A percentile compares a stretch with the other conserved stretches of the same genome.
These are phyloP conservation scores for Pteria penguin DNA, from an alignment of 2,888 invertebrate genomes.

Conservation along the genomic window DNA sequence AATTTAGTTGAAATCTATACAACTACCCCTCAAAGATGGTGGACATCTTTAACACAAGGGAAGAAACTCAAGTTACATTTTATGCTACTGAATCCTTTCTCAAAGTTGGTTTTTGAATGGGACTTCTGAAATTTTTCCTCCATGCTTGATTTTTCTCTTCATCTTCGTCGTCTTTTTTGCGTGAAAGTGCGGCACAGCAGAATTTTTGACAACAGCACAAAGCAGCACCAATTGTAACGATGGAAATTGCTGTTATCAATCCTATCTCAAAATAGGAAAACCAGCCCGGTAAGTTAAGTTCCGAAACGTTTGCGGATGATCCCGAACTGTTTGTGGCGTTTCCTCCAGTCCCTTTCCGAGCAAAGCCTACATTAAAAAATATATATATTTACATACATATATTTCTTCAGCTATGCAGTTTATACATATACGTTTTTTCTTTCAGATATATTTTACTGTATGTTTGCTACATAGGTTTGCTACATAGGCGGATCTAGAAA, in stretches of 20 bases:
- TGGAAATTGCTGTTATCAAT: not conserved
- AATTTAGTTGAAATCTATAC: no score
- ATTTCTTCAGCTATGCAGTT: no score
- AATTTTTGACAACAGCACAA: not conserved
- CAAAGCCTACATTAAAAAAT: no score
- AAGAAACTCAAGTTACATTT: no score
- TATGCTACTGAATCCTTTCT: no score
- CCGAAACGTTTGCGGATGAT: not conserved
- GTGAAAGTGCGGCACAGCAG: not conserved
- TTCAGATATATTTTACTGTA: no score
- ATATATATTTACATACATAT: no score
- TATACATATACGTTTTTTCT: no score
- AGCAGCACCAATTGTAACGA: not conserved
- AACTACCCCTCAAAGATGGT: no score
- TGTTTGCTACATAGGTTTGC: no score
- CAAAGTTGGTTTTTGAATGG: not conserved
- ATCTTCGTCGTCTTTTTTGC: not conserved
- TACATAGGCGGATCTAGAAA: no score
- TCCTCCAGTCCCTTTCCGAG: not conserved
- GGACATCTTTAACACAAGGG: no score
- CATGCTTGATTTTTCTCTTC: not conserved
- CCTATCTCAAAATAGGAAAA: not conserved
- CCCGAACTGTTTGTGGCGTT: not conserved
- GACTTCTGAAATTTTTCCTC: not conserved
- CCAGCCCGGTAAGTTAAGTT: not conserved